These are phyloP conservation scores for Mongoloraphidia duomilia DNA, from an alignment of 2,888 invertebrate genomes.

Conservation along the genomic window DNA sequence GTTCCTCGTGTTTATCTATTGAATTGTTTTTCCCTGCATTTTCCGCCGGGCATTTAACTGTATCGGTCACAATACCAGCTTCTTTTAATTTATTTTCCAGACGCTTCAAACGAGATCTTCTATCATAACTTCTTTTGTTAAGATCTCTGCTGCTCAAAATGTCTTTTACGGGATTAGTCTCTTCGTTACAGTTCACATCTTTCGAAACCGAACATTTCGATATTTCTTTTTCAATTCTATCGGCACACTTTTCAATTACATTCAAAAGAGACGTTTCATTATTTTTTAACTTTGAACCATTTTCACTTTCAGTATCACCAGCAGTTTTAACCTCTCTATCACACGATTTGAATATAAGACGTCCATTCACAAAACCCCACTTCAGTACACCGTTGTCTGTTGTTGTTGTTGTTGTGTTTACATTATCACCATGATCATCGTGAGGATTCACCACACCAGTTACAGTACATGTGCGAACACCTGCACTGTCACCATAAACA, in stretches of 20 bases:
- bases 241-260: slow-evolving; percentile 7
- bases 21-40: slow-evolving; percentile 3
- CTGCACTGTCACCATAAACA: not conserved
- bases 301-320: slow-evolving; percentile 8
- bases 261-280: slow-evolving; percentile 12
- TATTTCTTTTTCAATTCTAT: slow-evolving; percentile 14
- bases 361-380: slow-evolving; percentile 1
- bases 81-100: slow-evolving; percentile 29
- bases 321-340: not conserved
- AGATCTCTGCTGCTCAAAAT: slow-evolving; percentile 23
- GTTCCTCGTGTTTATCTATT: slow-evolving; percentile 11
- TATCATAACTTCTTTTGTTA: slow-evolving; percentile 27
- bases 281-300: slow-evolving; percentile 9
- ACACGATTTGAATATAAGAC: slow-evolving; percentile 3
- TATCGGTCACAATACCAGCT: slow-evolving; percentile 22
- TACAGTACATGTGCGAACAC: slow-evolving; percentile 14
- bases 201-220: slow-evolving; percentile 25
- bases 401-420: not conserved
- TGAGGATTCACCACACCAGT: slow-evolving; percentile 15
- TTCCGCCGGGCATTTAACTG: not conserved
- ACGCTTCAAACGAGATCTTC: slow-evolving; percentile 33
- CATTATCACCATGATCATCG: slow-evolving; percentile 4
- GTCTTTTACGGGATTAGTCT: slow-evolving; percentile 1
- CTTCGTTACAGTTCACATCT: slow-evolving; percentile 13
- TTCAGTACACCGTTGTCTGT: slow-evolving; percentile 4